phyloP scores from a whole-genome alignment of 1,140 invertebrate genomes.

The Aplysia californica region DNA sequence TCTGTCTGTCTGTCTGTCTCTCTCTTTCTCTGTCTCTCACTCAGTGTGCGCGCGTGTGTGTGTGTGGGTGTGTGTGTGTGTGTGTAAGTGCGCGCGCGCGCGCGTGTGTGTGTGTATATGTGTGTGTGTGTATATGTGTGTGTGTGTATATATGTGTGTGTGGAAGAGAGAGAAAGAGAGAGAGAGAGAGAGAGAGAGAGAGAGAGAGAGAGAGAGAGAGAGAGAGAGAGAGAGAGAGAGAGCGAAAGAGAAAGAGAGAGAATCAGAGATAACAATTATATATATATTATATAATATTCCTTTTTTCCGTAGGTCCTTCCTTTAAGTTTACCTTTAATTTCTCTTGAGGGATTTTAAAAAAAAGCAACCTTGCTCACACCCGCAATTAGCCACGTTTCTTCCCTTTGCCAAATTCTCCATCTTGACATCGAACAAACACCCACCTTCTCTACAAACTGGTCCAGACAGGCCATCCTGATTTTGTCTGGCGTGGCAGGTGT shows the following conservation, averaged over 20 bases:
- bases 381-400: not conserved
- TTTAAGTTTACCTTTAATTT: not conserved
- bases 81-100: no score
- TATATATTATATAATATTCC: not conserved
- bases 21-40: not conserved
- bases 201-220: conserved; percentile 6
- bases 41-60: no score
- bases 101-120: no score
- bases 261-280: not conserved
- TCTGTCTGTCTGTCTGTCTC: conserved; percentile 4
- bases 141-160: no score
- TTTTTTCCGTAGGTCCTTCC: not conserved
- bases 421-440: not conserved
- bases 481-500: conserved; percentile 89
- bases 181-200: not conserved
- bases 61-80: no score
- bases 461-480: conserved; percentile 89
- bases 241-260: no score
- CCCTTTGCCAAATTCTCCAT: not conserved
- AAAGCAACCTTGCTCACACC: not conserved
- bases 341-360: conserved; percentile 3
- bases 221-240: not conserved
- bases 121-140: no score
- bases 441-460: conserved; percentile 82
- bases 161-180: no score